Evolutionary conservation across 2,797 vertebrate genomes (phyloP).

Genomic region (Peromyscus attwateri): DNA sequence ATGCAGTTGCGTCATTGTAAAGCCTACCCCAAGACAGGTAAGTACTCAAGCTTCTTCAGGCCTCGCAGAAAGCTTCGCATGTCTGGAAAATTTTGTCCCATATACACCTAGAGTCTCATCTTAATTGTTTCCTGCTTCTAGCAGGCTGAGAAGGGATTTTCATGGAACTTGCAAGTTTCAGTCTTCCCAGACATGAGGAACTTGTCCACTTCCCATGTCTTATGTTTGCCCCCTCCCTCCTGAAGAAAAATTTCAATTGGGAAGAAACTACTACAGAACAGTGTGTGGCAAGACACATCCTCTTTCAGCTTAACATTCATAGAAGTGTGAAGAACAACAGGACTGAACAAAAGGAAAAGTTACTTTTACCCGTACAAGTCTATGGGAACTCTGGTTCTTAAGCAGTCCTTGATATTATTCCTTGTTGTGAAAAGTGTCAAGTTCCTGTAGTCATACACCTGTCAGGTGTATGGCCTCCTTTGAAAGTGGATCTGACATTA

Average conservation of each 20-base stretch:
- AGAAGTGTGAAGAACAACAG: not conserved
- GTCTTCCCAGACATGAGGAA: not conserved
- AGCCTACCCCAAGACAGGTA: not conserved
- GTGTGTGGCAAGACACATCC: not conserved
- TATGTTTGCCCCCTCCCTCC: not conserved
- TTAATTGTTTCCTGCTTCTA: not conserved
- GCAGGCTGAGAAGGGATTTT: not conserved
- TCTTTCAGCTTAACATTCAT: not conserved
- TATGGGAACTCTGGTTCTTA: not conserved
- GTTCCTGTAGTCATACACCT: not conserved
- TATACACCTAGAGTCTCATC: not conserved
- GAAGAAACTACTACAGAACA: not conserved
- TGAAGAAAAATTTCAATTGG: not conserved
- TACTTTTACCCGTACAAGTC: not conserved
- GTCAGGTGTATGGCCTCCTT: not conserved
- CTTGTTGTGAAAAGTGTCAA: not conserved
- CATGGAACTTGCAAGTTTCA: not conserved
- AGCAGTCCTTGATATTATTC: not conserved
- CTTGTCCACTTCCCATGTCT: not conserved
- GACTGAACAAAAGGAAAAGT: not conserved
- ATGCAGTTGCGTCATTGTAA: not conserved
- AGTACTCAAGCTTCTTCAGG: not conserved
- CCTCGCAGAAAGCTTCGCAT: too few relatives aligned
- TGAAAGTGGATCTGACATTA: not conserved
- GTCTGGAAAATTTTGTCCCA: not conserved